Evolutionary conservation across 92 coral and sea anemone species (phyloP).

Genomic region (Bergia sp.): DNA sequence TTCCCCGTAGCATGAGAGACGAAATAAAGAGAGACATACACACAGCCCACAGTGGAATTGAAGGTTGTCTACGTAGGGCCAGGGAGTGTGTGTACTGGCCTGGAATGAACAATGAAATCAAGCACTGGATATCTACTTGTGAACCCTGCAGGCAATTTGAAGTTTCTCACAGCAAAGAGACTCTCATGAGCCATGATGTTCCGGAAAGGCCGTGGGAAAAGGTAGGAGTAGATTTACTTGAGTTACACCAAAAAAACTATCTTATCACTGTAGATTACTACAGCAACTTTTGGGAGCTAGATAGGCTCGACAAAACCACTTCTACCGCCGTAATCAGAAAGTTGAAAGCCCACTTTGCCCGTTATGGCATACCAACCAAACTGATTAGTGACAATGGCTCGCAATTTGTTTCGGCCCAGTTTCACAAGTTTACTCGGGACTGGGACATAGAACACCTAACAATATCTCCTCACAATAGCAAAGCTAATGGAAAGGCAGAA

Average conservation of each 20-base stretch:
- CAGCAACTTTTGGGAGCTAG: slow-evolving; percentile 35
- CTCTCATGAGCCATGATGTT: slow-evolving; percentile 29
- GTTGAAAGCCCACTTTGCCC: no score
- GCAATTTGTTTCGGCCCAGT: slow-evolving; percentile 39
- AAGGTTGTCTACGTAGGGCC: no score
- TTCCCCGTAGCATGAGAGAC: no score
- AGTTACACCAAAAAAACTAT: neutral
- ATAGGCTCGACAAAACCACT: neutral
- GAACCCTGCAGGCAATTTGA: no score
- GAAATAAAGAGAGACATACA: no score
- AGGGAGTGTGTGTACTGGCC: no score
- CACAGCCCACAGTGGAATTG: no score
- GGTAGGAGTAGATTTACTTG: neutral
- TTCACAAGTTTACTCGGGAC: slow-evolving; percentile 25
- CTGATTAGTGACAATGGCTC: slow-evolving; percentile 36
- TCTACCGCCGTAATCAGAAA: no score
- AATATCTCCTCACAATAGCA: slow-evolving; percentile 8
- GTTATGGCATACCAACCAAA: no score
- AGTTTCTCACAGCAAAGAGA: slow-evolving; percentile 26
- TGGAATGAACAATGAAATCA: no score
- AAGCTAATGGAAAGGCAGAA: slow-evolving; percentile 41
- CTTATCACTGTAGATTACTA: slow-evolving; percentile 36
- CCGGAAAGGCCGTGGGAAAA: slow-evolving; percentile 15
- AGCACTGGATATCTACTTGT: no score
- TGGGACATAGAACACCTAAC: slow-evolving; percentile 37